Conservation (phyloP, 2,888 invertebrate species). For the Gryllus longicercus region DNA sequence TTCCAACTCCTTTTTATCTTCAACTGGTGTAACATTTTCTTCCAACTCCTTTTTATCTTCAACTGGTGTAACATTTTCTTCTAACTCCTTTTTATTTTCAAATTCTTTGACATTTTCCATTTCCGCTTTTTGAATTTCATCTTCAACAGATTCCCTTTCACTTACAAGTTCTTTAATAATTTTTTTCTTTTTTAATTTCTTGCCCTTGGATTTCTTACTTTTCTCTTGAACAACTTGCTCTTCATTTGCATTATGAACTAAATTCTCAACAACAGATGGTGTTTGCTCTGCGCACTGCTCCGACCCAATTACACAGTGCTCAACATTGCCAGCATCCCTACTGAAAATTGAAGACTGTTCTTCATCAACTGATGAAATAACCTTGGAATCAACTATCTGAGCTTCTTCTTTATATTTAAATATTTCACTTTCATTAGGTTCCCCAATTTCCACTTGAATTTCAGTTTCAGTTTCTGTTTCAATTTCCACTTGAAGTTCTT, state of each 20-base stretch:
- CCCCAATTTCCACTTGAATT: too few relatives aligned
- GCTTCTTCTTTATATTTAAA: too few relatives aligned
- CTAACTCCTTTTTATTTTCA: not conserved
- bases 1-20: not conserved
- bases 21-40: not conserved
- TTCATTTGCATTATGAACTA: not conserved
- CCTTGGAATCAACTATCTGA: too few relatives aligned
- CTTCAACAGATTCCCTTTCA: not conserved
- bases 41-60: not conserved
- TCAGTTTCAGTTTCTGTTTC: too few relatives aligned
- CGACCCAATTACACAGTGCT: not conserved
- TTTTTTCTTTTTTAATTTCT: slow-evolving; percentile 4
- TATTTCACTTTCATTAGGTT: too few relatives aligned
- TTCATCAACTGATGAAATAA: too few relatives aligned
- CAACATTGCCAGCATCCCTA: not conserved
- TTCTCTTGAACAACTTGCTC: not conserved
- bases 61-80: not conserved
- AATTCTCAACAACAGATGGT: not conserved
- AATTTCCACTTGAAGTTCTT: too few relatives aligned
- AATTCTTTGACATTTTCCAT: not conserved
- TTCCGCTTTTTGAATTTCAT: not conserved
- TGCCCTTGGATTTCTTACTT: not conserved
- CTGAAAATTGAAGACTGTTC: too few relatives aligned
- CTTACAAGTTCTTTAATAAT: not conserved
- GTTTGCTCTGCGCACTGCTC: not conserved